Evolutionary conservation across 2,888 invertebrate species (phyloP), one percentile per base, ranked within the genome.

Genomic region (Brassicogethes aeneus): DNA sequence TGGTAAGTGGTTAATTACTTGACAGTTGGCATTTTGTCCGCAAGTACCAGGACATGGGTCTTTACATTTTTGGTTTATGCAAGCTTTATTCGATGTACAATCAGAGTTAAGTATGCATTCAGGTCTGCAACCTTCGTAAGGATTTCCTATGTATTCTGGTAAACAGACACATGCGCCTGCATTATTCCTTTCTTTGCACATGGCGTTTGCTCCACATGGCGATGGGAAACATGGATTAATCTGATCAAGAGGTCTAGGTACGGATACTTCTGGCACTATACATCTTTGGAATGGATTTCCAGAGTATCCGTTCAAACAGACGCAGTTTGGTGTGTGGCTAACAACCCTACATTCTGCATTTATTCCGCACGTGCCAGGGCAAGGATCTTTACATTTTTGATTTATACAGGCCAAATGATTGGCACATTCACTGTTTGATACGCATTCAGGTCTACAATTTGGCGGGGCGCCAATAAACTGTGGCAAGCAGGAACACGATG

Each of bases 391-490:
- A 61, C 86, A 87, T 66, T 81, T 82, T 55, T 81, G 78, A 58
- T 82, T 81, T 14, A 82, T 78, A 60, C 88, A 87, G 15, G 85
- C 81, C 56, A 76, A 76, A 56, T 80, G 74, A 36, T 74, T 72
- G 2, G 78, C 64, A 61, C 85, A 85, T 57, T 85, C 84, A 7
- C 81, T 77, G 57, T 78, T 86, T 48, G 80, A 75, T 14, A 82
- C 72, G 62, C 86, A 87, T 68, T 89, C 87, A 1, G 88, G 86
- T 46, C 76, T 75, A 60, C 89, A 89, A 44, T 76, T 75, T 10
- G 81, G 82, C 34, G 90, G 85, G 12, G 74, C 69, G 29, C 89
- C 89, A 43, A 80, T 74, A 60, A 79, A 84, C 46, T 79, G 79
- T 31, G 79, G 73, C 45, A 80, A 70, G 60, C 89, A 89, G n/a